Evolutionary conservation across 2,888 invertebrate genomes (phyloP), one percentile per base, ranked within the genome.

Genomic region (Cephus runcator): DNA sequence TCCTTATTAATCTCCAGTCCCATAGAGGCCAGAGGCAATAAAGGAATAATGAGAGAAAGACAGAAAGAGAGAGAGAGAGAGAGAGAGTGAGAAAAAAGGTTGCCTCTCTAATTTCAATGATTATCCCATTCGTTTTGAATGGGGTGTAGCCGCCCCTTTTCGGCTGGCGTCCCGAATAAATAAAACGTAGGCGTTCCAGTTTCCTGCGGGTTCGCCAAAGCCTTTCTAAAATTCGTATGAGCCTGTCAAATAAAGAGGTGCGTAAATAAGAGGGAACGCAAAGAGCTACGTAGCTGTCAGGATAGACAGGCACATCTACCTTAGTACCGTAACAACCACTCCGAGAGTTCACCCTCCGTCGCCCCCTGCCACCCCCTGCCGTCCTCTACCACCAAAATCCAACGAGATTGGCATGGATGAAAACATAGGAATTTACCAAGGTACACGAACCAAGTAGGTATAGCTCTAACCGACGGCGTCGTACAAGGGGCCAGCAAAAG

Each of bases 101-200:
- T 30, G 78, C 76, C 80, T 83, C 83, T 69, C 86, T 86, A 84
- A 86, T 86, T 86, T 85, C 82, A 85, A 86, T 86, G 84, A 86
- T 86, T 86, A 84, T 83, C 85, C 86, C 86, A 85, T 86, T 83
- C 81, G 81, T 86, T 86, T 85, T 84, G 79, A 77, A 40, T 40
- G 40, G 80, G 80, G 75, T 79, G 69, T 69, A 76, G 80, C 82
- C 86, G 86, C 86, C 86, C 82, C 83, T 86, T 86, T 83, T 84
- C 84, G 77, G 79, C 83, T 80, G 79, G 73, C 23, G 56, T 56
- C 56, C 23, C 23, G 23, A 56, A 56, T 56, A 71, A 71, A 71
- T 31, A 34, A 71, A 34, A 34, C 71, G 71, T 31, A 34, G 71
- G 71, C 31, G 71, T 56, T 23, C 56, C 56, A 23, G 56, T 56